Base-by-base conservation (phyloP, 2,888 invertebrate genomes). In the Yponomeuta evonymella region DNA sequence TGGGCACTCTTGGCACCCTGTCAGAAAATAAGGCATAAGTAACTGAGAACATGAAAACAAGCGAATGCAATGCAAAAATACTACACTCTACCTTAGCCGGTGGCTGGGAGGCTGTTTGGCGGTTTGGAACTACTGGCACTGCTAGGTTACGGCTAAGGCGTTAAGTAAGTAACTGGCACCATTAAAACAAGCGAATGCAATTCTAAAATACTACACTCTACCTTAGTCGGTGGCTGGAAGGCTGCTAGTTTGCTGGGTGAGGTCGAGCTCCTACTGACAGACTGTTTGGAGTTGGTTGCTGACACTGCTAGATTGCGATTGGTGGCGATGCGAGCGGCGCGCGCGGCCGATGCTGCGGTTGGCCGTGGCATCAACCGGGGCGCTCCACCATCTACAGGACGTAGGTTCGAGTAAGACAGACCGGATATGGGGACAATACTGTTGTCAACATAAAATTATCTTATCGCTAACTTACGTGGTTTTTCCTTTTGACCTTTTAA, bases 261-360 rank as follows among this genome's bases (percentile, higher is more conserved):
- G 15, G 12, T 58, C 15, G 51, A 58, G 15, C 3, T 58, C 15
- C 51, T 2, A 15, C 51, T 58, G 15, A 58, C 51, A 12, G 51
- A 58, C 51, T 58, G 51, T 58, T 58, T 58, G 12, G 51, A 58
- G 15, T 12, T 58, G 5, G 15, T 58, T 9, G 51, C 2, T 15
- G 51, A 12, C 15, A 58, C 30, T 1, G 77, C 74, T 65, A 82
- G 72, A 73, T 83, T 86, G 70, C 91, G 80, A 72, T 87, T 90
- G 74, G 85, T 85, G 48, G 91, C 89, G 75, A 84, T 89, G 65
- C 85, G 85, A 4, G 90, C 89, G 1, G 91, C 91, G 43, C 91
- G 88, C 23, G 91, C 91, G 23, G 84, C 82, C 0, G 91, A 91
- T 23, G 91, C 90, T 0, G 89, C 89, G 2, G 91, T 91, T 6